Evolutionary conservation across 2,888 invertebrate species (phyloP), one percentile per base, ranked within the genome.

Genomic region (Diarsia dahlii): DNA sequence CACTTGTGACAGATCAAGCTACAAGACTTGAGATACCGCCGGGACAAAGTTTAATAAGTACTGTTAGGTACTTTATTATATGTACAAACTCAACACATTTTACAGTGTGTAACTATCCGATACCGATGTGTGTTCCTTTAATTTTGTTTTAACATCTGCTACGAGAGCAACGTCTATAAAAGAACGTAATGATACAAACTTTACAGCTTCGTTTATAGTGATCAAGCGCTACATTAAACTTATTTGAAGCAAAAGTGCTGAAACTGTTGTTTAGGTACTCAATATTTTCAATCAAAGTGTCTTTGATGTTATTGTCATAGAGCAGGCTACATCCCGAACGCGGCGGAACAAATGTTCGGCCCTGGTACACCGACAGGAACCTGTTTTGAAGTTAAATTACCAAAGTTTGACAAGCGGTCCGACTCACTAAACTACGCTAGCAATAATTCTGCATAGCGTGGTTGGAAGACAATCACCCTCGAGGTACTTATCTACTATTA

Each of bases 321-420:
- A 80, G 66, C 39, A 71, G 87, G 88, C 89, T 90, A 91, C 88
- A 90, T 90, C 89, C 84, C 82, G 84, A 91, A 87, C 90, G 91
- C 88, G 89, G 91, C 90, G 90, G 91, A 93, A 93, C 92, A 93
- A 95, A 93, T 93, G 93, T 91, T 92, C 92, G 87, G 88, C 86
- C 78, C 91, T 89, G 88, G 92, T 91, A 87, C 91, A 93, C 93
- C 93, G 92, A 91, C 93, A 91, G 94, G 89, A 94, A 93, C 93
- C 94, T 94, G 94, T 95, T 95, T 95, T 95, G 95, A 95, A 96
- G 95, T 96, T 96, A 95, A 96, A 96, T 96, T 96, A 95, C 94
- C 94, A 96, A 96, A 96, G 96, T 96, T 96, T 95, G 95, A 96
- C 95, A 95, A 93, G 95, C 93, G 94, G 94, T 93, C 92, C 92